Evolutionary conservation across 2,888 invertebrate species (phyloP).

Genomic region (Rotaria macrura): DNA sequence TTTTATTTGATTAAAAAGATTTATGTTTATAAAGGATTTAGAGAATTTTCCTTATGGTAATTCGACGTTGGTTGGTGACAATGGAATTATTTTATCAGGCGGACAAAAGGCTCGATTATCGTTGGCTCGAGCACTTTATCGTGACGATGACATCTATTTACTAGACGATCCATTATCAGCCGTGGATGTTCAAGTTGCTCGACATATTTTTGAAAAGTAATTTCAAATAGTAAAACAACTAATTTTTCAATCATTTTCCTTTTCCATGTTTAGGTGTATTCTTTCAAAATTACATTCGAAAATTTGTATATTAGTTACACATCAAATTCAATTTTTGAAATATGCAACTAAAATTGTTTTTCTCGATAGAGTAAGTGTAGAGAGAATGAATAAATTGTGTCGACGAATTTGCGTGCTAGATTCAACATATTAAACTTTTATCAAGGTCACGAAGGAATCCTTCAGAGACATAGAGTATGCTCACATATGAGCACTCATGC

Average conservation of each 20-base stretch:
- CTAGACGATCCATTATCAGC: slow-evolving; percentile 86
- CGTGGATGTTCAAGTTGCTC: slow-evolving; percentile 80
- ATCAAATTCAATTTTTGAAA: slow-evolving; percentile 65
- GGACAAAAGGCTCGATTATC: slow-evolving; percentile 52
- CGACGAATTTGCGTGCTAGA: too few species aligned
- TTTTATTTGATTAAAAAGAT: neutral
- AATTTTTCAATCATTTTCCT: neutral
- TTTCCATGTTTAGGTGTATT: slow-evolving; percentile 54
- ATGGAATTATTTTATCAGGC: slow-evolving; percentile 71
- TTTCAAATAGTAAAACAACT: too few species aligned
- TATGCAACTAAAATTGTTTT: slow-evolving; percentile 49
- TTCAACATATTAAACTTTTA: too few species aligned
- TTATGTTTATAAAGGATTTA: slow-evolving; percentile 23
- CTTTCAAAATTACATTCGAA: slow-evolving; percentile 60
- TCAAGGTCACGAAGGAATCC: too few species aligned
- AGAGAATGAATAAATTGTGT: neutral
- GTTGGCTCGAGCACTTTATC: slow-evolving; percentile 48
- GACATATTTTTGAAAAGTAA: slow-evolving; percentile 71
- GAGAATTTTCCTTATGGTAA: slow-evolving; percentile 64
- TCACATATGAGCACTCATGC: too few species aligned
- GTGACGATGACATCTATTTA: slow-evolving; percentile 60
- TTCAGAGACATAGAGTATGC: too few species aligned
- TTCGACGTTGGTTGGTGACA: slow-evolving; percentile 71
- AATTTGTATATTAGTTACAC: slow-evolving; percentile 67
- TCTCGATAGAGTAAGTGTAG: slow-evolving; percentile 39